Percentiles rank a stretch among this genome's conserved stretches.
phyloP scores from a whole-genome alignment of 2,888 invertebrate species.

The Leptura quadrifasciata region DNA sequence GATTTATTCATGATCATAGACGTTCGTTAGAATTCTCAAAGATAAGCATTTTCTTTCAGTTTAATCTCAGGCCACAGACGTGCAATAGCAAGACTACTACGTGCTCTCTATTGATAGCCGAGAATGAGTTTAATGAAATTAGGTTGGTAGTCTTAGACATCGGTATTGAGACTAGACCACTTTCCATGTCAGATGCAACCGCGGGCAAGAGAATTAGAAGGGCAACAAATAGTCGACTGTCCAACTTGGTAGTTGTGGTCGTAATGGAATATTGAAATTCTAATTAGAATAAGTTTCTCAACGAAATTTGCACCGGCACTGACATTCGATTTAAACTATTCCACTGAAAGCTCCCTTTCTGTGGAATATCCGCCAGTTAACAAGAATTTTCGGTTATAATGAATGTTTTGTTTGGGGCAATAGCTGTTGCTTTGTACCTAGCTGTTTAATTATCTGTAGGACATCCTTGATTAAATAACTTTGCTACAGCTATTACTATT shows the following conservation, averaged over 20 bases:
- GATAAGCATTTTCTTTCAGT: neutral
- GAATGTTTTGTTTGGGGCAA: conserved; percentile 12
- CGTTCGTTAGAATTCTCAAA: neutral
- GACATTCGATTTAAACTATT: conserved; percentile 38
- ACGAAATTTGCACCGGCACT: conserved; percentile 19
- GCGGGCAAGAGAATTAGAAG: conserved; percentile 8
- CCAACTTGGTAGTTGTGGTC: conserved; percentile 19
- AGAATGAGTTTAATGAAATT: conserved; percentile 36
- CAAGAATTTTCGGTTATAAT: conserved; percentile 26
- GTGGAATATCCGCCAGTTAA: conserved; percentile 4
- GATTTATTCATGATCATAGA: neutral
- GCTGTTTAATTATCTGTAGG: conserved; percentile 9
- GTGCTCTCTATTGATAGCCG: conserved; percentile 21
- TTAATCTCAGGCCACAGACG: neutral
- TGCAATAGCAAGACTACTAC: conserved; percentile 1
- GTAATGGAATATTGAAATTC: conserved; percentile 36
- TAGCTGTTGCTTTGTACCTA: conserved; percentile 13
- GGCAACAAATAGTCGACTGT: conserved; percentile 36
- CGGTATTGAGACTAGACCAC: conserved; percentile 17
- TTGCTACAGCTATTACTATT: neutral
- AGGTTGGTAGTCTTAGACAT: conserved; percentile 25
- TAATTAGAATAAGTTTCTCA: conserved; percentile 34
- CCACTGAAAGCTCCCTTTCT: conserved; percentile 20
- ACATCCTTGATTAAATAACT: conserved; percentile 7
- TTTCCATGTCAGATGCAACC: conserved; percentile 36